Conservation (phyloP, 2,888 invertebrate genomes). For the Mimachlamys varia region DNA sequence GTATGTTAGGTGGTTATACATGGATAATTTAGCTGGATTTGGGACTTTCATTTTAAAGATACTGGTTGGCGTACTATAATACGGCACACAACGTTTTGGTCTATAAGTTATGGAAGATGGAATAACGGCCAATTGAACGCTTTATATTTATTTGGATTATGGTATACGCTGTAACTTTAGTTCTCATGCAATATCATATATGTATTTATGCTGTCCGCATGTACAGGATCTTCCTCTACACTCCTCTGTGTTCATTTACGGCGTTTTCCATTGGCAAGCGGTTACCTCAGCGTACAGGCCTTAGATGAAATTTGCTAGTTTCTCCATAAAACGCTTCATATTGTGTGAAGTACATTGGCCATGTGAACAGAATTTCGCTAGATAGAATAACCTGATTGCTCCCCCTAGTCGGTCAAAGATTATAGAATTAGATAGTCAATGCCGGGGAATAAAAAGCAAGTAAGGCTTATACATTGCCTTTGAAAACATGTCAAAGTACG, state of each 20-base stretch:
- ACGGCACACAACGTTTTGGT: no score
- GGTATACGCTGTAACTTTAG: no score
- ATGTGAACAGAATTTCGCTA: background rate
- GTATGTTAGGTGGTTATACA: no score
- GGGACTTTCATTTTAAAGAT: no score
- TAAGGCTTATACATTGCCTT: background rate
- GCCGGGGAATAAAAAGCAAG: background rate
- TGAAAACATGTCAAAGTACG: background rate
- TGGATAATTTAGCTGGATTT: no score
- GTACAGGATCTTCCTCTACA: background rate
- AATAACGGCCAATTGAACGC: background rate
- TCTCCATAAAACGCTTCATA: background rate
- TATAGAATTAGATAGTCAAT: background rate
- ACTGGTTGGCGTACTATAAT: no score
- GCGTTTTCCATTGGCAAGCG: background rate
- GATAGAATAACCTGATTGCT: background rate
- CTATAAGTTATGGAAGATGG: background rate
- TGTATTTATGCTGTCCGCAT: background rate
- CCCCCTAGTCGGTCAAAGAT: no score
- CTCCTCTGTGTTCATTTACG: background rate
- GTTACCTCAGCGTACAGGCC: background rate
- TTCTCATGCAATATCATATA: background rate
- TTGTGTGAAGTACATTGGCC: background rate
- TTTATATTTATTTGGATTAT: no score
- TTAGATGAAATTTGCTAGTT: background rate